These are phyloP conservation scores for Amblyjoppa fuscipennis DNA, from an alignment of 2,888 invertebrate genomes.

Conservation along the genomic window DNA sequence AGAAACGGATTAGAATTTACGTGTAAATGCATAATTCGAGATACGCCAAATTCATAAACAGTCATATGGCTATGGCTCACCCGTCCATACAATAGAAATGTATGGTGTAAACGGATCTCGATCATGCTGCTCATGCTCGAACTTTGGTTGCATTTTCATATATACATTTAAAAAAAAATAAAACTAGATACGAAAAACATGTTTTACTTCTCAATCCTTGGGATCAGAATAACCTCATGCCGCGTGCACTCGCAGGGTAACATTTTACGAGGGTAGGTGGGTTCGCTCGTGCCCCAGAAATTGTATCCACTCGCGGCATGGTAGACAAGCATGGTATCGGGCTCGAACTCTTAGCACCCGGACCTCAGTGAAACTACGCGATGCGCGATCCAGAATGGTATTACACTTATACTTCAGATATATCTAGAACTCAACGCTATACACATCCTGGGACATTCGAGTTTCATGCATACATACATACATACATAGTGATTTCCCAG, in stretches of 20 bases:
- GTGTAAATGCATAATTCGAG: not conserved
- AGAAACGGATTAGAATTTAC: not conserved
- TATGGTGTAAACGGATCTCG: not conserved
- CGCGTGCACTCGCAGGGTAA: not conserved
- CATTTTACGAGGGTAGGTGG: not conserved
- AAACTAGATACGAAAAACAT: not conserved
- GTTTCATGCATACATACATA: constrained; percentile 30
- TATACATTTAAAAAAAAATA: not conserved
- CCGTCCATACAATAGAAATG: not conserved
- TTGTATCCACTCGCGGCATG: not conserved
- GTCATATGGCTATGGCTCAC: not conserved
- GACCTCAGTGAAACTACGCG: not conserved
- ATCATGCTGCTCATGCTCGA: not conserved
- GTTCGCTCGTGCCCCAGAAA: not conserved
- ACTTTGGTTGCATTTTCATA: not conserved
- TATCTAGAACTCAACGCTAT: not conserved
- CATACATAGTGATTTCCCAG: not conserved
- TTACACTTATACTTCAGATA: not conserved
- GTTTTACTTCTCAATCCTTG: not conserved
- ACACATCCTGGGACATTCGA: not conserved
- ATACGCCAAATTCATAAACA: not conserved
- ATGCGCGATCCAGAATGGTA: not conserved
- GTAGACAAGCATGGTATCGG: not conserved
- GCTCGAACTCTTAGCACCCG: not conserved
- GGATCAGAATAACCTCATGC: not conserved